phyloP scores from a whole-genome alignment of 1,140 invertebrate genomes.

The Onthophagus taurus region DNA sequence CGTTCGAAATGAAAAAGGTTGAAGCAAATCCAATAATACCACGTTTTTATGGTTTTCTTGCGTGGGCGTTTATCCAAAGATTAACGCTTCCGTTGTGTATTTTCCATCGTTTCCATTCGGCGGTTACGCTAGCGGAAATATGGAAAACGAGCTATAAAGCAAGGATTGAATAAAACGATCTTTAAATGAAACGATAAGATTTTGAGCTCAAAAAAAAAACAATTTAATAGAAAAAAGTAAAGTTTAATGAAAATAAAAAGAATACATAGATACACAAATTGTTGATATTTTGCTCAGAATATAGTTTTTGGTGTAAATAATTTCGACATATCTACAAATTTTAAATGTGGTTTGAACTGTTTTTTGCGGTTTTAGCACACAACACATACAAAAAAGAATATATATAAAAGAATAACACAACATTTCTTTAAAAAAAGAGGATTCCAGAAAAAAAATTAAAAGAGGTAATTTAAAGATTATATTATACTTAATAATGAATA shows the following conservation, averaged over 20 bases:
- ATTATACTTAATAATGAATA: too few species aligned
- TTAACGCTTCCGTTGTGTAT: constrained; percentile 91
- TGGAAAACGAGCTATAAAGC: constrained; percentile 98
- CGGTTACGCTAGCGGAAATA: constrained; percentile 92
- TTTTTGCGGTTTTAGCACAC: too few species aligned
- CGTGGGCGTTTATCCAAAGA: constrained; percentile 90
- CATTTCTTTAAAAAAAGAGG: too few species aligned
- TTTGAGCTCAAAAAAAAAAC: constrained; percentile 1
- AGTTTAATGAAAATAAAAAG: constrained; percentile 3
- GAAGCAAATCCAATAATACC: constrained; percentile 83
- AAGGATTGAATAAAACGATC: constrained; percentile 64
- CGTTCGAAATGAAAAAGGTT: constrained; percentile 91
- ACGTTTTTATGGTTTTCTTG: constrained; percentile 86
- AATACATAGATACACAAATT: background rate
- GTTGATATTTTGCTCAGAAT: background rate
- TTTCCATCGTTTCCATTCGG: constrained; percentile 95
- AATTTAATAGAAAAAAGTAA: background rate
- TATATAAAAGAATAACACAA: too few species aligned
- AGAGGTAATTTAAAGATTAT: too few species aligned
- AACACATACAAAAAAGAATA: too few species aligned
- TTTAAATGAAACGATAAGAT: constrained; percentile 10
- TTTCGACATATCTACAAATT: too few species aligned
- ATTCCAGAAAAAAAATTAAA: too few species aligned
- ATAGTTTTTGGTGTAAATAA: too few species aligned
- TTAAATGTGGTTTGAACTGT: too few species aligned